Evolutionary conservation across 2,113 vertebrate species (phyloP).

Genomic region (Peromyscus leucopus): DNA sequence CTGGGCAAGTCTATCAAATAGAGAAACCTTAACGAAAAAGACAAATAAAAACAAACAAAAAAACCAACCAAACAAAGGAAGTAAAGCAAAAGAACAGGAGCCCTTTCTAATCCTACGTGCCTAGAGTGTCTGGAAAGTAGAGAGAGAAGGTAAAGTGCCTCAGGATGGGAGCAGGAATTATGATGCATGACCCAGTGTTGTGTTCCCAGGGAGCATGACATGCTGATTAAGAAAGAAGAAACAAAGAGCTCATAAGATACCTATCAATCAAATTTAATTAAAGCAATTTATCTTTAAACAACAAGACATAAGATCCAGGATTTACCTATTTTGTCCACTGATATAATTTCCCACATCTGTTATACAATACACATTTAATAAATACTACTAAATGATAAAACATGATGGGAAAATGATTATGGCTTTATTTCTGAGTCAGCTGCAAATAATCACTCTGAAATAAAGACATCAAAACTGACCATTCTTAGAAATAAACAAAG

Average conservation of each 20-base stretch:
- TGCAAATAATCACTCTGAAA: constrained; percentile 12
- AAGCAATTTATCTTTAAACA: background rate
- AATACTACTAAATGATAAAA: background rate
- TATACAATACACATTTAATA: background rate
- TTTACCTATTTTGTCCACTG: background rate
- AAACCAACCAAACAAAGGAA: background rate
- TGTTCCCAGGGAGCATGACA: background rate
- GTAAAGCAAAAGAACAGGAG: background rate
- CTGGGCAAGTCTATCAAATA: background rate
- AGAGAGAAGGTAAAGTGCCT: background rate
- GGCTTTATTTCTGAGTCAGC: background rate
- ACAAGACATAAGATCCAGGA: background rate
- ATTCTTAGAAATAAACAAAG: constrained; percentile 1
- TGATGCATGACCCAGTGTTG: rapidly evolving
- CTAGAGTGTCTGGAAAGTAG: rapidly evolving
- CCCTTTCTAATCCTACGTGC: rapidly evolving
- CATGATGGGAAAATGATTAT: background rate
- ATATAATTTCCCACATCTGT: background rate
- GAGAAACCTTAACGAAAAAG: background rate
- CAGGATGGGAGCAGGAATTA: rapidly evolving
- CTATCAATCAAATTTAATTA: background rate
- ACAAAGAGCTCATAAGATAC: background rate
- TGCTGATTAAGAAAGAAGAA: background rate
- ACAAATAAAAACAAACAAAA: background rate
- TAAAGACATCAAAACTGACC: background rate